A percentile compares a stretch with the other conserved stretches of the same genome.
Evolutionary conservation across 2,888 invertebrate species (phyloP).

Genomic region (Microchrysa polita): DNA sequence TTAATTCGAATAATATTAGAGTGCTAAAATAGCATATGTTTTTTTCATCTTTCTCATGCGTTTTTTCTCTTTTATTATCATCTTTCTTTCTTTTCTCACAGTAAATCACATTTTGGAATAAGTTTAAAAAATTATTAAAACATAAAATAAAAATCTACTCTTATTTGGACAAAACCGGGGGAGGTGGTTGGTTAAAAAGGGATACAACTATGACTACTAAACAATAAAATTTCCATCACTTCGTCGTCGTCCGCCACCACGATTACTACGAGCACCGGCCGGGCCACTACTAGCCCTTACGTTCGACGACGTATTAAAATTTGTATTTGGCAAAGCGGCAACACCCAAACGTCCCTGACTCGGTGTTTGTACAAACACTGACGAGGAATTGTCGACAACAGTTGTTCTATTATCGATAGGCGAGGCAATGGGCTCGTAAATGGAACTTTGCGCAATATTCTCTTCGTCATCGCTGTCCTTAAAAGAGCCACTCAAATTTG

Average conservation of each 20-base stretch:
- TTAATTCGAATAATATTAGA: slow-evolving; percentile 14
- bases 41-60: no score
- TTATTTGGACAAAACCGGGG: slow-evolving; percentile 8
- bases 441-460: slow-evolving; percentile 55
- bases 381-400: slow-evolving; percentile 52
- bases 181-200: not conserved
- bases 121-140: slow-evolving; percentile 6
- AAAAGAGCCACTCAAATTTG: slow-evolving; percentile 64
- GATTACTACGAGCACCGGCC: not conserved
- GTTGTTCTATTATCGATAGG: slow-evolving; percentile 7
- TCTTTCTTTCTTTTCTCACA: not conserved
- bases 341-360: slow-evolving; percentile 61
- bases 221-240: slow-evolving; percentile 33
- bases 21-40: slow-evolving; percentile 24
- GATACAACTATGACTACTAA: no score
- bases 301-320: slow-evolving; percentile 28
- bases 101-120: slow-evolving; percentile 41
- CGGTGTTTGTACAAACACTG: slow-evolving; percentile 61
- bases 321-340: slow-evolving; percentile 60
- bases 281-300: not conserved
- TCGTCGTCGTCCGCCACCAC: slow-evolving; percentile 11
- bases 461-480: slow-evolving; percentile 58
- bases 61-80: not conserved
- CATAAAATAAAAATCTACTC: not conserved
- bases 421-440: slow-evolving; percentile 59